Evolutionary conservation across 1,140 invertebrate species (phyloP), one percentile per base, ranked within the genome.

Genomic region (Melanaphis sacchari): DNA sequence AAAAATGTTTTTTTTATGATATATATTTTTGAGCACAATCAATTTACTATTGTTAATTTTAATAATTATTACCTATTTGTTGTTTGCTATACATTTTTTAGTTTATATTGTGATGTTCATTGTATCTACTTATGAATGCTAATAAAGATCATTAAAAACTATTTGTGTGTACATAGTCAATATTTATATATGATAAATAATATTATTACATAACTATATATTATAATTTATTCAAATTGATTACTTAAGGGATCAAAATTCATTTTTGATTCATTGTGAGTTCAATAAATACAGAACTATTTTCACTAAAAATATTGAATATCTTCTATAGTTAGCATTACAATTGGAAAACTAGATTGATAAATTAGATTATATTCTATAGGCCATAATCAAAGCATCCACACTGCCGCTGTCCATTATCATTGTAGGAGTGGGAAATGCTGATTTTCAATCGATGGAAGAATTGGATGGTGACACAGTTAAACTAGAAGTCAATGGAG

Each of bases 391-490:
- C 31, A 94, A 95, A 94, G 96, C 96, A 9, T 96, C 96, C 7
- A 94, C 94, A 26, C 94, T 96, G 15, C 96, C 96, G 0, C 95
- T 97, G 95, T 96, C 96, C 3, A 96, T 96, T 46, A 96, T 97
- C 93, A 97, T 97, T 91, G 95, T 96, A 24, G 96, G 96, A 24
- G 96, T 97, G 38, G 96, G 96, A 2, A 94, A 95, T 89, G 96
- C 96, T n/a, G 96, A 97, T 94, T 97, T 96, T 94, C 94, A 94
- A 40, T 96, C 95, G 4, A 96, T 96, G 96, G 96, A 96, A 94
- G 95, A 95, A 90, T 94, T 96, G 87, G 96, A 97, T 95, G 96
- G 96, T 11, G 96, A 97, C 94, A 95, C 95, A 36, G 95, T 96
- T 1, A 95, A 96, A 18, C 94, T 97, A 22, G 95, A 95, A 22